These are phyloP conservation scores for Scopus umbretta DNA, from an alignment of 2,113 vertebrate species.

Conservation along the genomic window DNA sequence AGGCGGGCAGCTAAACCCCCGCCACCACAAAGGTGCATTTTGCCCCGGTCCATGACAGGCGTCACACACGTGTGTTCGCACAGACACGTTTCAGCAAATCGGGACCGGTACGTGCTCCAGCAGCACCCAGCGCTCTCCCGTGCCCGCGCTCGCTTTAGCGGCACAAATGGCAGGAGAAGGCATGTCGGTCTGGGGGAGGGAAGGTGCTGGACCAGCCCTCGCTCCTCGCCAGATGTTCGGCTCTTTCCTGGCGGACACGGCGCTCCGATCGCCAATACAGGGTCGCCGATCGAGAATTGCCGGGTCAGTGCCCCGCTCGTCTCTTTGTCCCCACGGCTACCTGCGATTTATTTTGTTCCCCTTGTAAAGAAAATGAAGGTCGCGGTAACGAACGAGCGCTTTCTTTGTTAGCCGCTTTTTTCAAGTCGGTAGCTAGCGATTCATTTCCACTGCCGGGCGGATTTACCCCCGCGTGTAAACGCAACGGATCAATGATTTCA, in stretches of 20 bases:
- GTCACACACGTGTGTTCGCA: neutral
- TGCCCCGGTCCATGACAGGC: neutral
- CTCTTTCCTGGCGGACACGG: neutral
- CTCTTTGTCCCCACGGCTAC: neutral
- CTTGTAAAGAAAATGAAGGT: conserved; percentile 48
- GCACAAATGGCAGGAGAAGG: neutral
- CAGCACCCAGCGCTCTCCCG: neutral
- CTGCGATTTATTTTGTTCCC: conserved; percentile 15
- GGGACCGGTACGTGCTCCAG: neutral
- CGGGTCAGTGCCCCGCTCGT: neutral
- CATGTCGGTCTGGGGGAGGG: neutral
- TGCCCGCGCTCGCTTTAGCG: neutral
- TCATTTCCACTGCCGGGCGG: neutral
- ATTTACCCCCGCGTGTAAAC: neutral
- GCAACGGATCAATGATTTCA: neutral
- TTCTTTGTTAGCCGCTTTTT: conserved; percentile 23
- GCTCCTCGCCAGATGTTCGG: conserved; percentile 4
- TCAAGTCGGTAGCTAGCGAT: neutral
- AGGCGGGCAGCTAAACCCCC: neutral
- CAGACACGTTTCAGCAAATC: neutral
- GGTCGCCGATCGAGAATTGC: neutral
- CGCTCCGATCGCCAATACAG: neutral
- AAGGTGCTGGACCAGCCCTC: neutral
- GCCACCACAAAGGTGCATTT: neutral
- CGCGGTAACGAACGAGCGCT: conserved; percentile 3